Base-by-base conservation (phyloP, 2,797 vertebrate species). In the Spinus pinus region DNA sequence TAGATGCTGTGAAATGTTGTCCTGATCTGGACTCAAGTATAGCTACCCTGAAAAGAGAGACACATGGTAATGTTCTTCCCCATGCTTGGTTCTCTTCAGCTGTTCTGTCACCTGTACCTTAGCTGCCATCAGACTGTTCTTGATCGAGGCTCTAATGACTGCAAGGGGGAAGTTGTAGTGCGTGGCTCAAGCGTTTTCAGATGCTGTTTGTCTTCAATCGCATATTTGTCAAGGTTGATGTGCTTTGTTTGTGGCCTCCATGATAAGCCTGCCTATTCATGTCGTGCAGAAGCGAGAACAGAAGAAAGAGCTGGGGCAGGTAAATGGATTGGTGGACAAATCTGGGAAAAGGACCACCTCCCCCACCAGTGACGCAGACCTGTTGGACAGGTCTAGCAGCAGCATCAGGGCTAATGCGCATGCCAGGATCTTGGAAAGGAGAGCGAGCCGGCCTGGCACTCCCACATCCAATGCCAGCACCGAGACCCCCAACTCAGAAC, bases 381-480 rank as follows among this genome's bases (percentile, higher is more conserved):
- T 99, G 94, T 98, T 98, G 94, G 98, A 98, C 93, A 97, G 98
- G 97, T 96, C 98, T 96, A 94, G 60, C 97, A 98, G 91, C 98
- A 97, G 66, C 96, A 98, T 86, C 98, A 98, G 99, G 86, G 98
- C 98, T 75, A 98, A 99, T 92, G 98, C 98, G 74, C 99, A 99
- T 97, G 98, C 99, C 35, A 98, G 98, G 92, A 98, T 99, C 77
- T 97, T 99, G 95, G 99, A 99, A 90, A 98, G 99, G 92, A 98
- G 99, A 89, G 98, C 99, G 4, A 99, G 99, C 97, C 98, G 99
- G 58, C 99, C 99, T 6, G 99, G 98, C 90, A 99, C 99, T 2
- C 99, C 99, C 65, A 99, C 99, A 69, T 99, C 99, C 93, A 99
- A 99, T 91, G 98, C 98, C 86, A 98, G 99, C 96, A 99, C 98